Evolutionary conservation across 1,140 invertebrate genomes (phyloP).

Genomic region (Mesaphorura yosii): DNA sequence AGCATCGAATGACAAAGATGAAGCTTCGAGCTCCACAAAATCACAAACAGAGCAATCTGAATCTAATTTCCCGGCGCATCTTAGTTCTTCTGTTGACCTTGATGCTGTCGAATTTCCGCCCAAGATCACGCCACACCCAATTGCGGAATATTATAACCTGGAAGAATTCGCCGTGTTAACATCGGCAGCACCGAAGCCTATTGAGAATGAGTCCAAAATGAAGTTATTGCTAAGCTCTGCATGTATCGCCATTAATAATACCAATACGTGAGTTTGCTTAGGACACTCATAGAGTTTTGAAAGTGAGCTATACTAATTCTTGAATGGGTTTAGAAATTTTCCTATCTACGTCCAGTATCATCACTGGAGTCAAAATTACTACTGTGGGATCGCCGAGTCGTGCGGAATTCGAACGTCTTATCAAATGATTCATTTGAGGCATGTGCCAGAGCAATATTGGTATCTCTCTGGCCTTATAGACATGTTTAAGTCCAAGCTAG

Average conservation of each 20-base stretch:
- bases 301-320: conserved; percentile 4
- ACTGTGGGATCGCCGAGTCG: conserved; percentile 58
- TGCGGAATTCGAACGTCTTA: conserved; percentile 62
- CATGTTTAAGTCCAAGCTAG: conserved; percentile 66
- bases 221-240: conserved; percentile 76
- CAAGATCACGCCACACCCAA: conserved; percentile 39
- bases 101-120: conserved; percentile 14
- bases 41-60: conserved; percentile 34
- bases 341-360: conserved; percentile 78
- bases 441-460: conserved; percentile 63
- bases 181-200: conserved; percentile 44
- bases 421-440: conserved; percentile 76
- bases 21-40: conserved; percentile 42
- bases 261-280: conserved; percentile 46
- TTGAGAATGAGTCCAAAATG: conserved; percentile 63
- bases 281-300: background rate
- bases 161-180: conserved; percentile 69
- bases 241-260: conserved; percentile 69
- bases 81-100: background rate
- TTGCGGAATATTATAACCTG: conserved; percentile 65
- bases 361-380: conserved; percentile 69
- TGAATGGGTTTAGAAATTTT: conserved; percentile 48
- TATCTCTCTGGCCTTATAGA: conserved; percentile 63
- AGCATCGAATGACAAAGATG: background rate
- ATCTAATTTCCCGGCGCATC: conserved; percentile 5